Evolutionary conservation across 1,140 invertebrate species (phyloP).

Genomic region (Tetragnatha versicolor): DNA sequence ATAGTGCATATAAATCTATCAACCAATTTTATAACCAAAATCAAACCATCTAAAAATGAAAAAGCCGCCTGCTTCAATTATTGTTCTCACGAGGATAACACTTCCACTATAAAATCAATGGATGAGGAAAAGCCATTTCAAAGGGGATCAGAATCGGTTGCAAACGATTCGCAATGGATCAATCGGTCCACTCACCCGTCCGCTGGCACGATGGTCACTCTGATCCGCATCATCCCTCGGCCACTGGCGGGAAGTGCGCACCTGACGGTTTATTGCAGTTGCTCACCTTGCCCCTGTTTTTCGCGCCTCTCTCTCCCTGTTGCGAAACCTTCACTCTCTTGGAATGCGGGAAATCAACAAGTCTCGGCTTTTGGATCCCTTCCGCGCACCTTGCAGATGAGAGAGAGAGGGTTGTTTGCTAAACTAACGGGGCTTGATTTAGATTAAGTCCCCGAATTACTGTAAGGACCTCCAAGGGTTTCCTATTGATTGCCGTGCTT

Average conservation of each 20-base stretch:
- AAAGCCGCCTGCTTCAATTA: too few relatives aligned
- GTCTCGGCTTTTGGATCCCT: conserved; percentile 40
- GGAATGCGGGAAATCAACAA: conserved; percentile 43
- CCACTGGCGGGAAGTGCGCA: not conserved
- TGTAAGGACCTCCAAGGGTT: too few relatives aligned
- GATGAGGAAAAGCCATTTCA: not conserved
- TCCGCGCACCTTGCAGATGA: conserved; percentile 22
- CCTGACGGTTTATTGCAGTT: not conserved
- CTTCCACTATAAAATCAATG: not conserved
- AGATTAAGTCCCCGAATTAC: too few relatives aligned
- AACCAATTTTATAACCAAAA: not conserved
- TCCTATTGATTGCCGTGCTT: too few relatives aligned
- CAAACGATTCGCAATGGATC: too few relatives aligned
- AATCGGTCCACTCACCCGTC: conserved; percentile 23
- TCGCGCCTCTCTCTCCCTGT: not conserved
- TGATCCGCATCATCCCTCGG: conserved; percentile 32
- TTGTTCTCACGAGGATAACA: too few relatives aligned
- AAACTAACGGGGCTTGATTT: too few relatives aligned
- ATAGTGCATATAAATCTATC: too few relatives aligned
- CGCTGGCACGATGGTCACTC: conserved; percentile 10
- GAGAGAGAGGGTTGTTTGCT: too few relatives aligned
- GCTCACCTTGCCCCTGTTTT: conserved; percentile 48
- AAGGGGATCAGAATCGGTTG: too few relatives aligned
- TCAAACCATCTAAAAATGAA: not conserved
- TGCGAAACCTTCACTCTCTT: conserved; percentile 23